Evolutionary conservation across 2,797 vertebrate genomes (phyloP), one percentile per base, ranked within the genome.

Genomic region (Smutsia temminckii): DNA sequence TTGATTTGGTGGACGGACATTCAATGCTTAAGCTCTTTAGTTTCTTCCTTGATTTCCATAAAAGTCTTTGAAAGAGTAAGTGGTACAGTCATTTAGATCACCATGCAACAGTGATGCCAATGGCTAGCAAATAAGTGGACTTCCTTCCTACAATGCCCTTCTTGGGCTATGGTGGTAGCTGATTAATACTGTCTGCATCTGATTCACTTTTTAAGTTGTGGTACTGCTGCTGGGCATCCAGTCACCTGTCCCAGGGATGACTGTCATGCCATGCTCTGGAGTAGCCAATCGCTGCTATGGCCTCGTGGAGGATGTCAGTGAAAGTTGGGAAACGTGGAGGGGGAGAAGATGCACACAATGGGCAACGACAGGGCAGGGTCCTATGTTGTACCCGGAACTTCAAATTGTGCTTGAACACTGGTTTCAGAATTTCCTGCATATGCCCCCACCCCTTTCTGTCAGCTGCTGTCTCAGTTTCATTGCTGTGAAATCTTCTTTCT

Each of bases 401-500:
- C 49, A n/a, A 79, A 0, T 1, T 66, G 57, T 74, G 68, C 93
- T 96, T 95, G 23, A 23, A 94, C 91, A 85, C 57, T 92, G 81
- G 59, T 95, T 83, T 37, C 93, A 96, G 93, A 87, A 95, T 66
- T 77, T 97, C 75, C 64, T 92, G 61, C 66, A 72, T 92, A 37
- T 42, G 69, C 23, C 23, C 12, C 51, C 25, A 2, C 3, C 29
- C 40, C 18, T 74, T 40, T 87, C 75, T 94, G 68, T 96, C 96
- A 95, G 49, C 64, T 94, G 74, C 89, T 90, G 34, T 95, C 96
- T 97, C 94, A 5, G 32, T 77, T 95, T 94, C 83, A 53, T 92
- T 84, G 66, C 93, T 8, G 18, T 79, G 92, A 97, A 74, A 95
- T 96, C 75, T 86, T 29, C 51, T 57, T 68, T 25, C 72, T 96